These are phyloP conservation scores for Listrodromus nycthemerus DNA, from an alignment of 2,888 invertebrate species.

Conservation along the genomic window DNA sequence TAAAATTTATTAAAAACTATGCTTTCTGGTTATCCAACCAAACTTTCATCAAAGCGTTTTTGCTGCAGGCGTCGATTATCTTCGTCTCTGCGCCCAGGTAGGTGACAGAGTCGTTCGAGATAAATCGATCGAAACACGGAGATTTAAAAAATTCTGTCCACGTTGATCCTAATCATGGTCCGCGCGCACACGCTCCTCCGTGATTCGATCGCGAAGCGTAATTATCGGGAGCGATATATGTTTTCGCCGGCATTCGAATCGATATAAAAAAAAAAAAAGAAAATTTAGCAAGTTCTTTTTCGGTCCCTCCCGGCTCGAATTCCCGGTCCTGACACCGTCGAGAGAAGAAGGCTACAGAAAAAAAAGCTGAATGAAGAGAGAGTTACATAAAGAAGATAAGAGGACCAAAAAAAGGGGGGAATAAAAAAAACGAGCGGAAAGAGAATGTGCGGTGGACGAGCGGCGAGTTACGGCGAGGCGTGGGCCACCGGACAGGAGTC, in stretches of 20 bases:
- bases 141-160: conserved; percentile 59
- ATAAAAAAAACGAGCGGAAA: conserved; percentile 26
- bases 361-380: conserved; percentile 36
- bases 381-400: conserved; percentile 7
- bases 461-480: conserved; percentile 40
- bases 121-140: conserved; percentile 35
- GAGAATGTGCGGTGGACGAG: conserved; percentile 49
- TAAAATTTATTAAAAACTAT: not conserved
- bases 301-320: conserved; percentile 16
- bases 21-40: too few species aligned
- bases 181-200: conserved; percentile 18
- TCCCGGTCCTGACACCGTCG: conserved; percentile 55
- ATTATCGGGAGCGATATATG: conserved; percentile 63
- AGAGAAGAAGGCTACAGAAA: conserved; percentile 28
- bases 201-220: conserved; percentile 57
- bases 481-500: conserved; percentile 55
- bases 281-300: conserved; percentile 31
- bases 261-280: conserved; percentile 14
- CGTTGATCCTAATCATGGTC: conserved; percentile 62
- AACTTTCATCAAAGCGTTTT: not conserved
- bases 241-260: conserved; percentile 61
- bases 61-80: not conserved
- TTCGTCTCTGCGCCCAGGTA: not conserved
- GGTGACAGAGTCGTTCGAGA: conserved; percentile 13
- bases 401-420: not conserved